phyloP scores from a whole-genome alignment of 2,113 vertebrate species.

The Engystomops pustulosus region DNA sequence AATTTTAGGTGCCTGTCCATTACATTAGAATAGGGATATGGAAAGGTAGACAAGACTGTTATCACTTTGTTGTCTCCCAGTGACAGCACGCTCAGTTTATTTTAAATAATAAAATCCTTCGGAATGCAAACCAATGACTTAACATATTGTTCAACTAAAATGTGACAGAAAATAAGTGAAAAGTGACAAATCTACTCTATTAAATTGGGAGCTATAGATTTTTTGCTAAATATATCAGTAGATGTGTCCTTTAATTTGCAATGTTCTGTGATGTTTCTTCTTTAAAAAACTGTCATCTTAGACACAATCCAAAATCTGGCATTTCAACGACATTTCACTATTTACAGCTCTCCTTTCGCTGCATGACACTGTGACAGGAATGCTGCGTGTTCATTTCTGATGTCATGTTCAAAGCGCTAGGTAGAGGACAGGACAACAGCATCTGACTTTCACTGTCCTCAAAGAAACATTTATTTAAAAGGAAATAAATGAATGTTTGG shows the following conservation, averaged over 20 bases:
- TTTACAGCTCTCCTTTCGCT: neutral
- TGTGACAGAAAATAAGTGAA: neutral
- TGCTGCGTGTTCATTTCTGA: constrained; percentile 37
- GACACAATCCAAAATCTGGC: neutral
- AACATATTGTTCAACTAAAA: neutral
- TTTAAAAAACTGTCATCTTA: constrained; percentile 24
- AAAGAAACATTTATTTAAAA: constrained; percentile 8
- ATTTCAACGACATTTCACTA: constrained; percentile 31
- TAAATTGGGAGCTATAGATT: neutral
- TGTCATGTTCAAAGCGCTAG: constrained; percentile 31
- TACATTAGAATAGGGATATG: no score
- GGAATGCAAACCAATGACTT: no score
- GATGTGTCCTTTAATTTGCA: neutral
- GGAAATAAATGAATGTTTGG: neutral
- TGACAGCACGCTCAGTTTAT: no score
- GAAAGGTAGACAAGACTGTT: no score
- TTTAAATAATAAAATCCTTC: no score
- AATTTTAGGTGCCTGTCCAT: no score
- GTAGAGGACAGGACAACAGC: constrained; percentile 12
- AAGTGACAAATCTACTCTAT: neutral
- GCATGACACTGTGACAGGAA: constrained; percentile 34
- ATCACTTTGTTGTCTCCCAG: no score
- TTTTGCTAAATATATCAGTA: neutral
- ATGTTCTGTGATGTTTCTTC: neutral
- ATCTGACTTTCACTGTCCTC: constrained; percentile 2